Evolutionary conservation across 2,888 invertebrate species (phyloP).

Genomic region (Neelides folsomi): DNA sequence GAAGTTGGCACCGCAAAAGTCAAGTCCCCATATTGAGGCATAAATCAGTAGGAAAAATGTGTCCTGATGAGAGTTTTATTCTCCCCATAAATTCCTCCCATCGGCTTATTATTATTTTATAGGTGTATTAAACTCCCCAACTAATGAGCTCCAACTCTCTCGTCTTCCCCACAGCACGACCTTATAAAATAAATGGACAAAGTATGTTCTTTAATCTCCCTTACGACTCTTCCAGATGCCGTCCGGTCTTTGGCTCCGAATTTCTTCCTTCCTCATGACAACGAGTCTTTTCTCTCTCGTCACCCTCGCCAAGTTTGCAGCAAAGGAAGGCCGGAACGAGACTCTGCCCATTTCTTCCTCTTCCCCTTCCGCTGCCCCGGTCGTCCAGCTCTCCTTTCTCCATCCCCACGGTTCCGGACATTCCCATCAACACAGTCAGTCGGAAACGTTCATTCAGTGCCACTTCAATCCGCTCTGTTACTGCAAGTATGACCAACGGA

Average conservation of each 20-base stretch:
- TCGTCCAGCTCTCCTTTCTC: constrained; percentile 5
- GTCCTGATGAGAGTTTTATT: too few species aligned
- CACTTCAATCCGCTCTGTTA: constrained; percentile 31
- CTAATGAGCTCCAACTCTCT: background rate
- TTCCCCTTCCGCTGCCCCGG: constrained; percentile 2
- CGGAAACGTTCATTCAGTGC: constrained; percentile 29
- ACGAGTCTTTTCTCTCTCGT: constrained; percentile 5
- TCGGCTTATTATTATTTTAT: too few species aligned
- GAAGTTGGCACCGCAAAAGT: too few species aligned
- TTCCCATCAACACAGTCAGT: constrained; percentile 21
- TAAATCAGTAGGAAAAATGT: too few species aligned
- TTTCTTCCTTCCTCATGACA: constrained; percentile 7
- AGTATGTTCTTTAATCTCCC: constrained; percentile 1
- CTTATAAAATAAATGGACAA: background rate
- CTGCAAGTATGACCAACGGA: constrained; percentile 31
- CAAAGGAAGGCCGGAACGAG: too few species aligned
- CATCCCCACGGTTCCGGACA: background rate
- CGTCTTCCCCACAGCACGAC: background rate
- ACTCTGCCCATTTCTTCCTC: background rate
- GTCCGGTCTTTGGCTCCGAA: too few species aligned
- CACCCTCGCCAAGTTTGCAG: constrained; percentile 5
- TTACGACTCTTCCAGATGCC: background rate
- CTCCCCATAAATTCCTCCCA: too few species aligned
- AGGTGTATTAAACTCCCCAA: too few species aligned
- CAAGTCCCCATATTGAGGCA: too few species aligned